These are phyloP conservation scores for Heterotilapia buettikoferi DNA, from an alignment of 2,113 vertebrate genomes.

Conservation along the genomic window DNA sequence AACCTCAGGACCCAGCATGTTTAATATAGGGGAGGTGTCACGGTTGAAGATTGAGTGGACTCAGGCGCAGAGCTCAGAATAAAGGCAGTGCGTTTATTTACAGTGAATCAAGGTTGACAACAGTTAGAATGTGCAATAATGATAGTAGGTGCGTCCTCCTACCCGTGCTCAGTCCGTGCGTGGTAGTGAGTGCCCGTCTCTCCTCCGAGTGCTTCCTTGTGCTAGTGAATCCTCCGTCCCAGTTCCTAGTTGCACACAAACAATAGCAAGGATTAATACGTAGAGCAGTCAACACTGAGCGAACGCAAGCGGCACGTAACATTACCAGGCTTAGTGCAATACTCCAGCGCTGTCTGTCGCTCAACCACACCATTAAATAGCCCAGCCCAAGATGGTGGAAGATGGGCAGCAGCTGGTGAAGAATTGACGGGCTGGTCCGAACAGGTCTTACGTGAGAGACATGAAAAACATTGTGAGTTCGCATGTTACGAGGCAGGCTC, in stretches of 20 bases:
- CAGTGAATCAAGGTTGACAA: no score
- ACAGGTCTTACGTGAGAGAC: no score
- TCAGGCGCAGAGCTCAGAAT: no score
- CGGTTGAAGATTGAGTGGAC: no score
- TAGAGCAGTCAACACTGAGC: not conserved
- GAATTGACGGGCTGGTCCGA: no score
- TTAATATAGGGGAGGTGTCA: not conserved
- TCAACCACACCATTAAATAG: not conserved
- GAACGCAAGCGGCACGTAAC: accelerated
- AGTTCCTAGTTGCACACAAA: not conserved
- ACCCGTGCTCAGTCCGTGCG: accelerated
- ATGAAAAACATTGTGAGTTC: no score
- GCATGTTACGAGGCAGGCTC: no score
- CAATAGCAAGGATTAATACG: not conserved
- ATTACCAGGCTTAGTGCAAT: not conserved
- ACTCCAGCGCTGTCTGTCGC: not conserved
- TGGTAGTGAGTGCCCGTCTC: no score
- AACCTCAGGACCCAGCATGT: not conserved
- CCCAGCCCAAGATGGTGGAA: not conserved
- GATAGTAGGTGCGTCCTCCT: not conserved
- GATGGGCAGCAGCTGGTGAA: not conserved
- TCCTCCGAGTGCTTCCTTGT: no score
- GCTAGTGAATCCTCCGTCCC: no score
- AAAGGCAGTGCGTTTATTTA: no score
- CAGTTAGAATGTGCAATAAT: not conserved